These are phyloP conservation scores for Cyclophora albipunctata DNA, from an alignment of 2,888 invertebrate genomes.

Conservation along the genomic window DNA sequence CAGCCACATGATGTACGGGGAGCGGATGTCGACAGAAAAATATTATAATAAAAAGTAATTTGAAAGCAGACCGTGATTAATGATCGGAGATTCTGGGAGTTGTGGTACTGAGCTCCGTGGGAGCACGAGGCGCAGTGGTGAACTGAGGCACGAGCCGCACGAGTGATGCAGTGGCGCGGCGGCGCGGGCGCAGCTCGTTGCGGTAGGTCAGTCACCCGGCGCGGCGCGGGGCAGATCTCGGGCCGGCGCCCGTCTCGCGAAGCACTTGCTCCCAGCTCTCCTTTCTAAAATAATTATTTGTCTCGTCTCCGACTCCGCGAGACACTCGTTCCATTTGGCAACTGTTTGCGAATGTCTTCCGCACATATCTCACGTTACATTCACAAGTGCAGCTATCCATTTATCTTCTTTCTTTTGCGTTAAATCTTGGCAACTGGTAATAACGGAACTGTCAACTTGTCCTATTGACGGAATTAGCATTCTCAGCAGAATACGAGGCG, in stretches of 20 bases:
- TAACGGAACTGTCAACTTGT: too few species aligned
- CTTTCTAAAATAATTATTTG: not conserved
- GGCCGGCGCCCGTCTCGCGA: constrained; percentile 5
- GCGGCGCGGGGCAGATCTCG: not conserved
- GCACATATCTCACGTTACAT: not conserved
- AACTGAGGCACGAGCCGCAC: not conserved
- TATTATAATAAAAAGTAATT: too few species aligned
- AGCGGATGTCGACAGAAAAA: not conserved
- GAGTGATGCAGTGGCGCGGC: constrained; percentile 1
- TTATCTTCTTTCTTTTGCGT: not conserved
- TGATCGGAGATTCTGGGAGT: not conserved
- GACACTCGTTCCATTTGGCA: constrained; percentile 7
- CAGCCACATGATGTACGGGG: not conserved
- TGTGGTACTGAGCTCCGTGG: constrained; percentile 2
- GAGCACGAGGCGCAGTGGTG: not conserved
- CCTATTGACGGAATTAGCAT: too few species aligned
- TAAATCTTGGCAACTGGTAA: not conserved
- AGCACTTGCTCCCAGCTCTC: not conserved
- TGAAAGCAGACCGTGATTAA: too few species aligned
- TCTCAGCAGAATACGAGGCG: too few species aligned
- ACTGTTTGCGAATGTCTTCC: constrained; percentile 1
- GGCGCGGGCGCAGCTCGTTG: constrained; percentile 5
- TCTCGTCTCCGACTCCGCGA: not conserved
- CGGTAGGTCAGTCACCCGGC: constrained; percentile 15
- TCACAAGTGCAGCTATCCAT: not conserved